phyloP scores from a whole-genome alignment of 1,140 invertebrate genomes.

The Hyles euphorbiae region DNA sequence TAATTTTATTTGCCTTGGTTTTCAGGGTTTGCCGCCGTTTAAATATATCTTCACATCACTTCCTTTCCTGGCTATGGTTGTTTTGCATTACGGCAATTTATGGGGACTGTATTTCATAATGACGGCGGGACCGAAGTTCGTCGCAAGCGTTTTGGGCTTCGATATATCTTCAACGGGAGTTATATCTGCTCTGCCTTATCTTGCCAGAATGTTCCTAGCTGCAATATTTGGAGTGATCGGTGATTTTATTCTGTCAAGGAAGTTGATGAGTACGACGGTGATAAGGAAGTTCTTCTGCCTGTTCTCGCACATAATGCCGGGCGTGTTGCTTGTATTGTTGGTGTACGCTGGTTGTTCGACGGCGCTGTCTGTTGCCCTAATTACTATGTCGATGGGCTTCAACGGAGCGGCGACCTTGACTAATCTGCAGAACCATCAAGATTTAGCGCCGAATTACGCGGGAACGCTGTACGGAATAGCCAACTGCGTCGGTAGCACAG shows the following conservation, averaged over 20 bases:
- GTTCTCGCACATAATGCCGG: conserved; percentile 84
- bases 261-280: conserved; percentile 75
- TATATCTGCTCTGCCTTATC: conserved; percentile 83
- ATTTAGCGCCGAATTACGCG: conserved; percentile 87
- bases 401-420: conserved; percentile 90
- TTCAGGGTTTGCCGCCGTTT: conserved; percentile 76
- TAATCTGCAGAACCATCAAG: conserved; percentile 89
- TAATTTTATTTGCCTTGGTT: conserved; percentile 13
- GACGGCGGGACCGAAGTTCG: conserved; percentile 92
- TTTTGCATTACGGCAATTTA: conserved; percentile 85
- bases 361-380: conserved; percentile 78
- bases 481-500: conserved; percentile 83
- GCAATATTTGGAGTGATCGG: conserved; percentile 81
- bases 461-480: conserved; percentile 85
- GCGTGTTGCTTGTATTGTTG: conserved; percentile 78
- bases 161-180: conserved; percentile 84
- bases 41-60: conserved; percentile 77
- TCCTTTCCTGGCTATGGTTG: conserved; percentile 80
- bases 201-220: conserved; percentile 79
- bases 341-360: conserved; percentile 82
- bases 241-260: conserved; percentile 78
- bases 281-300: conserved; percentile 84
- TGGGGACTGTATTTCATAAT: conserved; percentile 90
- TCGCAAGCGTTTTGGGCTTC: conserved; percentile 88
- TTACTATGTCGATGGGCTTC: conserved; percentile 85